phyloP scores from a whole-genome alignment of 2,113 vertebrate species.

The Chrysochloris asiatica region DNA sequence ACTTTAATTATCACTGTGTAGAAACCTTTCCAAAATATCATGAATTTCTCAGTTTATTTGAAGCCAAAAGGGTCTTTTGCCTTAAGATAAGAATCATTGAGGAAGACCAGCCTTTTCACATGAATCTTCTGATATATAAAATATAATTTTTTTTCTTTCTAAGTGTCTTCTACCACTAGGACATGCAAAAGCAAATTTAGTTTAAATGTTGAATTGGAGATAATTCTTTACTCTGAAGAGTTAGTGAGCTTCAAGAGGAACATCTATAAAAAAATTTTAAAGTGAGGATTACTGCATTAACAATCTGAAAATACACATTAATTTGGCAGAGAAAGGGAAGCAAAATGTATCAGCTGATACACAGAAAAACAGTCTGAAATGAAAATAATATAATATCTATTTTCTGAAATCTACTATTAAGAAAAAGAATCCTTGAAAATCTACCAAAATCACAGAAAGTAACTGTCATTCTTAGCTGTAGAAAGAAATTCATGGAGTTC shows the following conservation, averaged over 20 bases:
- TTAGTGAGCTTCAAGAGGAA: constrained; percentile 14
- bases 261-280: constrained; percentile 41
- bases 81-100: constrained; percentile 24
- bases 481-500: constrained; percentile 31
- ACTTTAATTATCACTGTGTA: constrained; percentile 50
- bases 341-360: constrained; percentile 13
- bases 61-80: neutral
- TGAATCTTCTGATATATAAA: neutral
- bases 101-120: constrained; percentile 42
- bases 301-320: neutral
- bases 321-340: constrained; percentile 32
- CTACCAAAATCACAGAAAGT: constrained; percentile 33
- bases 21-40: constrained; percentile 31
- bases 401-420: constrained; percentile 44
- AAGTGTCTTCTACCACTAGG: constrained; percentile 36
- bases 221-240: constrained; percentile 13
- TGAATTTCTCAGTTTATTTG: constrained; percentile 27
- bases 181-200: constrained; percentile 50
- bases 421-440: constrained; percentile 51
- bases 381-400: constrained; percentile 26
- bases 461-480: constrained; percentile 16
- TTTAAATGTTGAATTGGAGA: constrained; percentile 21
- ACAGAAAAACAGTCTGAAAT: constrained; percentile 41
- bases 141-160: constrained; percentile 17
- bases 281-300: constrained; percentile 22